Evolutionary conservation across 1,140 invertebrate species (phyloP).

Genomic region (Carposina sasakii): DNA sequence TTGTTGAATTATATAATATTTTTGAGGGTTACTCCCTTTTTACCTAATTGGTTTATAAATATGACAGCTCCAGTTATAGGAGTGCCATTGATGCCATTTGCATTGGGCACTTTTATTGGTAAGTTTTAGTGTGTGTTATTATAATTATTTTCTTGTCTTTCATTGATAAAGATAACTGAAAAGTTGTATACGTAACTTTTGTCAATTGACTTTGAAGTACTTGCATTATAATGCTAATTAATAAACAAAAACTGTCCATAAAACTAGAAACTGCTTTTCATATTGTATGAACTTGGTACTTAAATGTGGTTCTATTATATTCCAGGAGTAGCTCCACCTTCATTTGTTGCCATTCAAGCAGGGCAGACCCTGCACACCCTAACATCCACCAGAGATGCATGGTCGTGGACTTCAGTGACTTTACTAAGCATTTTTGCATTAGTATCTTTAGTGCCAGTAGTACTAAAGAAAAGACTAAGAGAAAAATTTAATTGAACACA

Average conservation of each 20-base stretch:
- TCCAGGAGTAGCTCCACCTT: slow-evolving; percentile 96
- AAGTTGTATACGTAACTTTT: no score
- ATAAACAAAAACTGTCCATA: no score
- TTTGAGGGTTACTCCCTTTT: slow-evolving; percentile 95
- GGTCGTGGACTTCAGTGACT: slow-evolving; percentile 90
- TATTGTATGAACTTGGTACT: no score
- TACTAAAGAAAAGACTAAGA: slow-evolving; percentile 89
- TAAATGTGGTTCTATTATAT: slow-evolving; percentile 37
- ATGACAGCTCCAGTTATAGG: slow-evolving; percentile 96
- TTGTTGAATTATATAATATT: slow-evolving; percentile 98
- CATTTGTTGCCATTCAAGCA: slow-evolving; percentile 97
- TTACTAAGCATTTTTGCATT: slow-evolving; percentile 84
- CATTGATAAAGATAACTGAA: no score
- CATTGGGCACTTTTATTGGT: slow-evolving; percentile 93
- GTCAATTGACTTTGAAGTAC: no score
- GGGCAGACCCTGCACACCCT: slow-evolving; percentile 96
- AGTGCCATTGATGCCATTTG: slow-evolving; percentile 94
- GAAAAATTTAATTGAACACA: slow-evolving; percentile 83
- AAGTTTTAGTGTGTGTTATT: no score
- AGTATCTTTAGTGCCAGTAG: slow-evolving; percentile 91
- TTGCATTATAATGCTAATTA: no score
- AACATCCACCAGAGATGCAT: slow-evolving; percentile 90
- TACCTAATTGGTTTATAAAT: slow-evolving; percentile 99
- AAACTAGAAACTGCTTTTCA: no score
- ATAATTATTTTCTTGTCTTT: no score